phyloP scores from a whole-genome alignment of 2,888 invertebrate species.

The Acleris cristana region DNA sequence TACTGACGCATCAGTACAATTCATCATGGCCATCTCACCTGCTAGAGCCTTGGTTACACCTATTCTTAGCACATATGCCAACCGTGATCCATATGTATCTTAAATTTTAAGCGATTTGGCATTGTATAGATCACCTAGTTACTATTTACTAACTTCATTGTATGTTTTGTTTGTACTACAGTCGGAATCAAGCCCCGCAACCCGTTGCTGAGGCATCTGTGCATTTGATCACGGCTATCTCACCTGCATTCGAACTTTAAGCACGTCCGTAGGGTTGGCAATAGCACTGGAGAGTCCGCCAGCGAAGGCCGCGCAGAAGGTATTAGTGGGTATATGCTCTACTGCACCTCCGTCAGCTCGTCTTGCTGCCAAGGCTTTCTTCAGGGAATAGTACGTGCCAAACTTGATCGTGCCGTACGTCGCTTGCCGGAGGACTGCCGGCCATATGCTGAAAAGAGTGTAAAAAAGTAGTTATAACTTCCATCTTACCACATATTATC shows the following conservation, averaged over 20 bases:
- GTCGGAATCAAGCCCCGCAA: no score
- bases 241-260: slow-evolving; percentile 98
- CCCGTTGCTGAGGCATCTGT: background rate
- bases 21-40: no score
- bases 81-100: no score
- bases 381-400: slow-evolving; percentile 96
- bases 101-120: no score
- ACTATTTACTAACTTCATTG: no score
- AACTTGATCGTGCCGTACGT: slow-evolving; percentile 98
- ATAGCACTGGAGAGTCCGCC: slow-evolving; percentile 97
- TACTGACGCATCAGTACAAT: no score
- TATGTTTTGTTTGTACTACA: no score
- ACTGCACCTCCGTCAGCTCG: slow-evolving; percentile 76
- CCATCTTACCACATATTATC: no score
- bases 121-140: no score
- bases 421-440: slow-evolving; percentile 95
- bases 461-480: no score
- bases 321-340: slow-evolving; percentile 86
- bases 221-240: slow-evolving; percentile 35
- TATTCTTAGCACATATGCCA: no score
- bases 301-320: slow-evolving; percentile 92
- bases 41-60: no score
- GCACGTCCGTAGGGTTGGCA: slow-evolving; percentile 97
- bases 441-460: slow-evolving; percentile 88
- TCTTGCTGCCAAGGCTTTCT: slow-evolving; percentile 86